These are phyloP conservation scores for Gila robusta DNA, from an alignment of 2,797 vertebrate genomes.

Conservation along the genomic window DNA sequence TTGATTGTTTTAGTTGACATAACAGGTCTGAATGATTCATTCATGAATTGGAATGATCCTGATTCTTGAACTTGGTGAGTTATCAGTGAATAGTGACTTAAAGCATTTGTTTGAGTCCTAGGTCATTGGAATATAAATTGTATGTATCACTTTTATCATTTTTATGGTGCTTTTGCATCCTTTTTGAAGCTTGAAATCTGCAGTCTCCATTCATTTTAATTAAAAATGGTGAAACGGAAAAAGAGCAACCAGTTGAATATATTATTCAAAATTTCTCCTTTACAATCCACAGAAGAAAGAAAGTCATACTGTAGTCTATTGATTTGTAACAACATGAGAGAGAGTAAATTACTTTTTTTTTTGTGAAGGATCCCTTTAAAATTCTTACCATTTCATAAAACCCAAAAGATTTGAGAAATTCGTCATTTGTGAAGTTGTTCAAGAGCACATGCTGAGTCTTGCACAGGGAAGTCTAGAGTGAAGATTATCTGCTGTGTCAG, in stretches of 20 bases:
- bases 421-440: conserved; percentile 56
- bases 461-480: conserved; percentile 40
- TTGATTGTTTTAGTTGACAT: neutral
- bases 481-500: conserved; percentile 59
- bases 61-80: neutral
- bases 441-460: conserved; percentile 35
- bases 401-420: neutral
- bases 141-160: neutral
- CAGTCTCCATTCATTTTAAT: neutral
- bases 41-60: neutral
- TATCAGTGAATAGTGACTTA: neutral
- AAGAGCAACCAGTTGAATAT: neutral
- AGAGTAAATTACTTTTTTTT: neutral
- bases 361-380: neutral
- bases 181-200: neutral
- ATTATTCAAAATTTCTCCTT: neutral
- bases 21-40: too few relatives aligned
- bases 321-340: neutral
- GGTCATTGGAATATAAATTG: neutral
- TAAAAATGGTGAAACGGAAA: neutral
- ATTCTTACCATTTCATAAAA: neutral
- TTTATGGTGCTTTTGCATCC: neutral
- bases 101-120: neutral
- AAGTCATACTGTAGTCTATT: neutral
- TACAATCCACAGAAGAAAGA: neutral